A percentile compares a stretch with the other conserved stretches of the same genome.
phyloP scores from a whole-genome alignment of 1,140 invertebrate genomes.

The Grapholita molesta region DNA sequence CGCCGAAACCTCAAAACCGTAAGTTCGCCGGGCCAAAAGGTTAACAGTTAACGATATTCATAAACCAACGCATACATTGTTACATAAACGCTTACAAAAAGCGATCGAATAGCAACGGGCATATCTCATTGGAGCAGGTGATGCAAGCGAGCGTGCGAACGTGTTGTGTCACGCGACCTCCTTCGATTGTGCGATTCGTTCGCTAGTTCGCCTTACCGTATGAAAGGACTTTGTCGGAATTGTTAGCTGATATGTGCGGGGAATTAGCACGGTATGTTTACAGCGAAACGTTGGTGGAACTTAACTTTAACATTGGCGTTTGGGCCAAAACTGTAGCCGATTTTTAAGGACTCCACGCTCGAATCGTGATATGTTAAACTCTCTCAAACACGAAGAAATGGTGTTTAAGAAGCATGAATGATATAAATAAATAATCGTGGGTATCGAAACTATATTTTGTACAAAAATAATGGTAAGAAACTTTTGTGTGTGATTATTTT shows the following conservation, averaged over 20 bases:
- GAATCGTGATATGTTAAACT: too few relatives aligned
- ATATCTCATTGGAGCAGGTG: not conserved
- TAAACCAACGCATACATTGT: conserved; percentile 8
- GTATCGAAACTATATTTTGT: too few relatives aligned
- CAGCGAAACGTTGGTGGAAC: too few relatives aligned
- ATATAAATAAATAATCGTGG: too few relatives aligned
- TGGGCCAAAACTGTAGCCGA: too few relatives aligned
- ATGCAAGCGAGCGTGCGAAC: not conserved
- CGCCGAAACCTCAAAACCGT: not conserved
- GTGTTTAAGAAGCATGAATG: too few relatives aligned
- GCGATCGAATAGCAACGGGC: not conserved
- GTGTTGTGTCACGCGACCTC: not conserved
- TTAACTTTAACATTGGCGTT: too few relatives aligned
- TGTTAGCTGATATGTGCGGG: not conserved
- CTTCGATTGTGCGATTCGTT: not conserved
- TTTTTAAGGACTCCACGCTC: too few relatives aligned
- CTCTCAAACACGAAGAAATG: too few relatives aligned
- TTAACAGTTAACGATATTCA: not conserved
- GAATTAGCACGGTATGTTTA: not conserved
- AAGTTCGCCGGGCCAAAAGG: not conserved
- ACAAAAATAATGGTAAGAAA: too few relatives aligned
- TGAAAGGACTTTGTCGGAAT: not conserved
- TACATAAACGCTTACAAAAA: conserved; percentile 18
- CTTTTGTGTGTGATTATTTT: too few relatives aligned
- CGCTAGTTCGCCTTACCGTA: not conserved